Base-by-base conservation (phyloP, 2,113 vertebrate genomes). In the Ceyx cyanopectus region DNA sequence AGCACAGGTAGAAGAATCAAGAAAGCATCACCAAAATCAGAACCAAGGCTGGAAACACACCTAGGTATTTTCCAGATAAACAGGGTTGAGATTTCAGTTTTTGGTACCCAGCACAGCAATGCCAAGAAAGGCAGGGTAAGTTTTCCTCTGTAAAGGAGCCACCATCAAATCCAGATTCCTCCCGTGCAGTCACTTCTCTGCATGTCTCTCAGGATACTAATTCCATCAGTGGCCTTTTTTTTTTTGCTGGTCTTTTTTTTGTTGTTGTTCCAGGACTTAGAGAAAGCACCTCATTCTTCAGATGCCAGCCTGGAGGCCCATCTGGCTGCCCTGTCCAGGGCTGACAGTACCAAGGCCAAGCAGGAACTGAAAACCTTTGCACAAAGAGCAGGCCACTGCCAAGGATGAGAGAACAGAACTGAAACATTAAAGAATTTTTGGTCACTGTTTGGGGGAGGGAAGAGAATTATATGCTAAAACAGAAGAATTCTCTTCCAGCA, bases 381-480 rank as follows among this genome's bases (percentile, higher is more conserved):
- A 85, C 41, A 68, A 65, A 90, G 81, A 68, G 57, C 63, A 46
- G 34, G 24, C 79, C 92, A 90, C 30, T 87, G 81, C 81, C 56
- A 72, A 85, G 76, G 83, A 87, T 91, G 85, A 81, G 14, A 79
- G 32, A 92, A 82, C 32, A 45, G 32, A 62, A 78, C 86, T 51
- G 83, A 97, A 96, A 92, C 85, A 84, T 91, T 94, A 86, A 90
- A 66, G 76, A 93, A 63, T 77, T 93, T 86, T 93, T 94, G 80
- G 96, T 95, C 95, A 86, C 93, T 95, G 21, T 95, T 94, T 89
- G 66, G 74, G 81, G 48, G 68, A 95, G 74, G 90, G 92, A 89
- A 89, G 92, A 92, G 72, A 94, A 95, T 96, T 96, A 72, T 65
- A 88, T 72, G 69, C 90, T 97, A 96, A 97, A 95, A 94, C 79